phyloP scores from a whole-genome alignment of 2,888 invertebrate genomes.

The Palloptera scutellata region DNA sequence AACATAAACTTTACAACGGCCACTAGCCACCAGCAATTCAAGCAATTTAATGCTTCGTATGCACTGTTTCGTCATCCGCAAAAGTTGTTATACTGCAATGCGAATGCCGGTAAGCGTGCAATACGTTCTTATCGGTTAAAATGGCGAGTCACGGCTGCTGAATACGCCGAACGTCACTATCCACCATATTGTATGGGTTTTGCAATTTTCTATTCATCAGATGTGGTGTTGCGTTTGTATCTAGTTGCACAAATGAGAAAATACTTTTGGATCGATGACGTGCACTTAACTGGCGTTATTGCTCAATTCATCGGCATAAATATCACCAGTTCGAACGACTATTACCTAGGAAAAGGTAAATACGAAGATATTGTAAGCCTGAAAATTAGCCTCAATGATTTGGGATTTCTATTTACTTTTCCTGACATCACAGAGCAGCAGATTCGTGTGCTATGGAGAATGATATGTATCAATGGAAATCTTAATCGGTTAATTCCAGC shows the following conservation, averaged over 20 bases:
- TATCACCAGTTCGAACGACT: slow-evolving; percentile 49
- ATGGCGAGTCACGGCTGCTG: slow-evolving; percentile 76
- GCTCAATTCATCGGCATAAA: slow-evolving; percentile 66
- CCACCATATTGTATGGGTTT: slow-evolving; percentile 81
- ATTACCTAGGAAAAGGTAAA: background rate
- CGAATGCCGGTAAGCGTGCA: slow-evolving; percentile 66
- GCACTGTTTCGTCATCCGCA: slow-evolving; percentile 50
- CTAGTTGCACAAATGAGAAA: slow-evolving; percentile 69
- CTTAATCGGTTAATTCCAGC: no score
- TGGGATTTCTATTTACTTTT: slow-evolving; percentile 3
- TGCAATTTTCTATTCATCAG: slow-evolving; percentile 73
- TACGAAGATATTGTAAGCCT: background rate
- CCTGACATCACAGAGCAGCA: background rate
- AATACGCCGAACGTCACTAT: slow-evolving; percentile 71
- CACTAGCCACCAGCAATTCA: background rate
- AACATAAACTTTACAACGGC: slow-evolving; percentile 7
- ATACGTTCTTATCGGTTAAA: slow-evolving; percentile 74
- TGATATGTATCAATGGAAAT: no score
- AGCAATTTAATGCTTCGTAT: slow-evolving; percentile 34
- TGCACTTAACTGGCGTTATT: slow-evolving; percentile 76
- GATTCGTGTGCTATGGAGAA: no score
- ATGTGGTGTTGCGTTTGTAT: slow-evolving; percentile 69
- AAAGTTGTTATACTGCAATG: slow-evolving; percentile 72
- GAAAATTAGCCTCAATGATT: background rate
- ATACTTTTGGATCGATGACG: slow-evolving; percentile 86